Conservation (phyloP, 2,888 invertebrate species). For the Biston stratarius region DNA sequence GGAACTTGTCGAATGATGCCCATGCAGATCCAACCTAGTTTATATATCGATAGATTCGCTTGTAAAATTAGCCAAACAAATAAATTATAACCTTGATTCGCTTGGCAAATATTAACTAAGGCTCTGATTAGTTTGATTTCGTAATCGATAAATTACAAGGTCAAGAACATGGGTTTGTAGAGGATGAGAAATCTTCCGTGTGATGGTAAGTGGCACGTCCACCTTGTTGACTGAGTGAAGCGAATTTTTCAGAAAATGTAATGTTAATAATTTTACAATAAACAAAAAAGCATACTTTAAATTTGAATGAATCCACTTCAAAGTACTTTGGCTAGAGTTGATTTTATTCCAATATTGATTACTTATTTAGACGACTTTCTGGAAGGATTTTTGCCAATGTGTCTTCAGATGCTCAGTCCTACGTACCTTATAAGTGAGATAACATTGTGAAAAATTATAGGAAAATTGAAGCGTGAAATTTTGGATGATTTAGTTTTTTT, state of each 20-base stretch:
- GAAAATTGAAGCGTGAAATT: too few relatives aligned
- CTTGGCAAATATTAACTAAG: slow-evolving; percentile 35
- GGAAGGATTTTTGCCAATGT: too few relatives aligned
- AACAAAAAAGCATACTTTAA: too few relatives aligned
- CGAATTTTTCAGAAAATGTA: background rate
- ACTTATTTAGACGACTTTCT: too few relatives aligned
- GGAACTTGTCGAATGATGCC: slow-evolving; percentile 64
- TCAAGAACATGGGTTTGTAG: slow-evolving; percentile 12
- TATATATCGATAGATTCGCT: slow-evolving; percentile 63
- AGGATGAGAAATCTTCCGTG: background rate
- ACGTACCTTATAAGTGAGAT: too few relatives aligned
- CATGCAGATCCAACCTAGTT: slow-evolving; percentile 40
- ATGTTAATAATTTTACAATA: too few relatives aligned
- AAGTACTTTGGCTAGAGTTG: too few relatives aligned
- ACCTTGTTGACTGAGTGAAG: background rate
- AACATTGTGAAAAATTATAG: too few relatives aligned
- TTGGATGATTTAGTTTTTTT: too few relatives aligned
- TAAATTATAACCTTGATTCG: slow-evolving; percentile 51
- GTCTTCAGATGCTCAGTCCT: too few relatives aligned
- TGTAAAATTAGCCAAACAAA: slow-evolving; percentile 61
- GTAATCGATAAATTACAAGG: slow-evolving; percentile 26
- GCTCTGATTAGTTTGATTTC: slow-evolving; percentile 34
- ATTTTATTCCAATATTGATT: too few relatives aligned
- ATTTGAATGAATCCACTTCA: too few relatives aligned
- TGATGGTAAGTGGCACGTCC: background rate